A percentile compares a stretch with the other conserved stretches of the same genome.
phyloP scores from a whole-genome alignment of 1,140 invertebrate species.

The Drosophila pseudoananassae region DNA sequence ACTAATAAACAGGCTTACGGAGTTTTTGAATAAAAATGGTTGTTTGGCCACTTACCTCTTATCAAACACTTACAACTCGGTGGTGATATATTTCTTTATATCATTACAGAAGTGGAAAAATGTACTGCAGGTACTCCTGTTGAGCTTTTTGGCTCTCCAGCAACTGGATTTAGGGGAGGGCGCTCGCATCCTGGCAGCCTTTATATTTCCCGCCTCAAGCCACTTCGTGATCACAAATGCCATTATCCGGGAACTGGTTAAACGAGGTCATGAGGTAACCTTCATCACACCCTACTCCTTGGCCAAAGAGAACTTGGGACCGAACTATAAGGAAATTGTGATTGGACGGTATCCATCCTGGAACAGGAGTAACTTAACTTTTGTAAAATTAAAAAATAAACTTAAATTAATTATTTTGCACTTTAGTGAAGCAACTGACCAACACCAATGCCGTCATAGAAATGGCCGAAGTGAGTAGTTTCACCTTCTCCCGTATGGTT shows the following conservation, averaged over 20 bases:
- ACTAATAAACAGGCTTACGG: no score
- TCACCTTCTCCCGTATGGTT: conserved; percentile 13
- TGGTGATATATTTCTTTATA: no score
- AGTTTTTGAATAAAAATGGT: no score
- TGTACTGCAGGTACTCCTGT: conserved; percentile 18
- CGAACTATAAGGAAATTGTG: conserved; percentile 68
- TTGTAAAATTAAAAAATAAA: no score
- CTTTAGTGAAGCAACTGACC: no score
- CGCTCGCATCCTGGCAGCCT: conserved; percentile 65
- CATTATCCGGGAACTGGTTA: conserved; percentile 24
- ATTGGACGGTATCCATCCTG: conserved; percentile 61
- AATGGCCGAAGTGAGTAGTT: conserved; percentile 42
- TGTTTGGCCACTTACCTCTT: not conserved
- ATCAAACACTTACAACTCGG: not conserved
- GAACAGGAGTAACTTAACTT: not conserved
- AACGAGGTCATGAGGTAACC: conserved; percentile 71
- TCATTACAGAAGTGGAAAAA: conserved; percentile 66
- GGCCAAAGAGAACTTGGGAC: conserved; percentile 61
- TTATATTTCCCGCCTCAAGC: conserved; percentile 75
- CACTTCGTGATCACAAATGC: conserved; percentile 73
- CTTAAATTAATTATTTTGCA: no score
- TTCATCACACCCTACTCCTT: conserved; percentile 64
- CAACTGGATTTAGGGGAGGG: conserved; percentile 33
- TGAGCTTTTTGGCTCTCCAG: conserved; percentile 54
- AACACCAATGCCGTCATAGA: conserved; percentile 30